Base-by-base conservation (phyloP, 2,888 invertebrate genomes). In the Drosophila imparisetae region DNA sequence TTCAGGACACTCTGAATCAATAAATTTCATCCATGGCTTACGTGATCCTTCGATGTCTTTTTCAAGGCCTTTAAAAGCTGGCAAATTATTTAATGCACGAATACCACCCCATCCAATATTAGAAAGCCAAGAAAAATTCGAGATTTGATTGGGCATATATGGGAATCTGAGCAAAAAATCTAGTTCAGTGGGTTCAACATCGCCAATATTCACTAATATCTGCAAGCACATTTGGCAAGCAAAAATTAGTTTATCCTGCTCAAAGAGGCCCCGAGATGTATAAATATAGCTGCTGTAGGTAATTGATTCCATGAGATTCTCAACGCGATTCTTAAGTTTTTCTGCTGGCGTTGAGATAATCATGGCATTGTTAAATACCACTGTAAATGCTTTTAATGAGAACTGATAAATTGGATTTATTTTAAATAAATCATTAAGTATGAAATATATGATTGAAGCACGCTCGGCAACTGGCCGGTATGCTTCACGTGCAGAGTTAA, bases 331-430 rank as follows among this genome's bases (percentile, higher is more conserved):
- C 48, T 95, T 95, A 0, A 98, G 93, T 3, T 95, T 96, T 0
- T 96, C 96, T 0, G 96, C 53, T 15, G 48, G 24, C 6, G 24
- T 48, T 11, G 48, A 48, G 7, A 10, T 15, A 15, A 48, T 48
- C 24, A 98, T 95, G 0, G 98, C 98, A 79, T 96, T 96, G 83
- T 88, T 78, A 93, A 98, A 98, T 5, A 98, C 98, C 0, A 96
- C 96, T 83, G 96, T 97, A 94, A 98, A 98, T 0, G 98, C 48
- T 48, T 48, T 48, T 24, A 48, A 24, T 27, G 48, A 98, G 93
- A 98, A 98, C 92, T 98, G 98, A 93, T 99, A 99, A 91, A 99
- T 97, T 52, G 97, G 97, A 93, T 98, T 98, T 86, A 98, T 98
- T 93, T 97, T 97, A 93, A 96, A 95, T 58, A 99, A 93, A 89